phyloP scores from a whole-genome alignment of 1,140 invertebrate genomes.

The Ceratosolen fusciceps region DNA sequence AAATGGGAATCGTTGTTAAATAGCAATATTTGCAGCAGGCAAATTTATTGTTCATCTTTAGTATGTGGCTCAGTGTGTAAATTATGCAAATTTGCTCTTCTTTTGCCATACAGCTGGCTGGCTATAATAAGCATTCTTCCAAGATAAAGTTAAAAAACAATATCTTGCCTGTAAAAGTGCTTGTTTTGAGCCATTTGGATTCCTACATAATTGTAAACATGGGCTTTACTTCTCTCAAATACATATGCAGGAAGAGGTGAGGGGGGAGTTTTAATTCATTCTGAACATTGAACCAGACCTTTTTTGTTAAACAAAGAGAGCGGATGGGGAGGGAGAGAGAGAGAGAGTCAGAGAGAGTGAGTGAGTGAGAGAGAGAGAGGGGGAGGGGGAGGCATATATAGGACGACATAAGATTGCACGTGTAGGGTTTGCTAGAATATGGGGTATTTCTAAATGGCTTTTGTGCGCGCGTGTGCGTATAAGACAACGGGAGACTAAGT shows the following conservation, averaged over 20 bases:
- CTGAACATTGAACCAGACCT: neutral
- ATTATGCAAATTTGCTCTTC: neutral
- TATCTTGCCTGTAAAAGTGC: neutral
- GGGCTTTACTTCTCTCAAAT: neutral
- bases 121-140: neutral
- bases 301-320: neutral
- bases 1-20: no score
- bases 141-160: neutral
- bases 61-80: no score
- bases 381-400: no score
- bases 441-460: neutral
- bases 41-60: no score
- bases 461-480: no score
- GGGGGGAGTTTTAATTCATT: neutral
- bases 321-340: no score
- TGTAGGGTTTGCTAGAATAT: no score
- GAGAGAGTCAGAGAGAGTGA: no score
- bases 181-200: neutral
- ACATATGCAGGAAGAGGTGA: no score
- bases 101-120: neutral
- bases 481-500: neutral
- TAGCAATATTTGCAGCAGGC: no score
- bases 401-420: no score
- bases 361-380: no score
- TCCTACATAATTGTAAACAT: neutral